Evolutionary conservation across 2,113 vertebrate genomes (phyloP), one percentile per base, ranked within the genome.

Genomic region (Siniperca chuatsi): DNA sequence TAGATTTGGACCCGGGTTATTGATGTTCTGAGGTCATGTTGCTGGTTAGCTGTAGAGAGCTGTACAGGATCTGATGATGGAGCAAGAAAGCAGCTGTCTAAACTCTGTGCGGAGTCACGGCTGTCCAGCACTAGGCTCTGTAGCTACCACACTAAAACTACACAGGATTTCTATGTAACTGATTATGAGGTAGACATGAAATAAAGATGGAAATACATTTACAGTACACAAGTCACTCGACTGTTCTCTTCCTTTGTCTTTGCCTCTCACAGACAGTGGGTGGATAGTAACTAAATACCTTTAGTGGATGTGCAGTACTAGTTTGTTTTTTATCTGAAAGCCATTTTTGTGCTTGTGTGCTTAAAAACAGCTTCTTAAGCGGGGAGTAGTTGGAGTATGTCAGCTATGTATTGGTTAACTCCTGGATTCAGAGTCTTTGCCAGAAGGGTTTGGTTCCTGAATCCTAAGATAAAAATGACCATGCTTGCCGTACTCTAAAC

Each of bases 181-280:
- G 92, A 89, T 87, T 76, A 90, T 91, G 90, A 94, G 89, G 87
- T 94, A 90, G 93, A 94, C 80, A 79, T 93, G 67, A 94, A 95
- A 95, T 94, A 95, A 94, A 94, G 88, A 91, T 85, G 50, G 29
- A 92, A 90, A 79, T 81, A 84, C 90, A 95, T 93, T 95, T 94
- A 93, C 93, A 94, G 84, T 79, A 94, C 92, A 87, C 79, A 66
- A 87, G 75, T 52, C 66, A 76, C 78, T 58, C 1, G 89, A 44
- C 68, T 93, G 69, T 29, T 78, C 44, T 90, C 76, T 81, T 88
- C 78, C 55, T 85, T 81, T 70, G 21, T 71, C 21, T 70, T 58
- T 69, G 48, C 11, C 7, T 70, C 7, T 58, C 6, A 16, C 48
- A 57, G 52, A 29, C 21, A 8, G 62, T 16, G 15, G 4, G 15